Percentiles rank a stretch among this genome's conserved stretches.
Evolutionary conservation across 2,888 invertebrate genomes (phyloP).

Genomic region (Trissolcus brochymenae): DNA sequence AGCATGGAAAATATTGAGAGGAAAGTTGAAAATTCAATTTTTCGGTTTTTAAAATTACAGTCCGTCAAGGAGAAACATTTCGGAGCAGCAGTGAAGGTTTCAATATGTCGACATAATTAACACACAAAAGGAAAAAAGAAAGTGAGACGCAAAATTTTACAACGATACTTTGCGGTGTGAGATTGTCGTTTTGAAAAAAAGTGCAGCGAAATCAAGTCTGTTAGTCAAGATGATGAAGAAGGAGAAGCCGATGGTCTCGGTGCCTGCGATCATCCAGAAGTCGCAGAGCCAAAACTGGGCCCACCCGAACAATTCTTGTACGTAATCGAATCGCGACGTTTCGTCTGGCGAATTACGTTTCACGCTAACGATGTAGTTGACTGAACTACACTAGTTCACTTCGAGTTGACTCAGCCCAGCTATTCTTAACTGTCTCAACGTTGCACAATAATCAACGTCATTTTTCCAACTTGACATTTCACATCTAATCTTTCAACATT

Average conservation of each 20-base stretch:
- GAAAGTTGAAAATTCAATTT: too few relatives aligned
- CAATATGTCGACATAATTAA: too few relatives aligned
- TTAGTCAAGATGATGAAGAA: constrained; percentile 83
- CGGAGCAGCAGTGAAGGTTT: too few relatives aligned
- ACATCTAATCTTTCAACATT: constrained; percentile 14
- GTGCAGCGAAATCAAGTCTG: too few relatives aligned
- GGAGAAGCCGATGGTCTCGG: constrained; percentile 91
- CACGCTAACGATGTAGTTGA: constrained; percentile 23
- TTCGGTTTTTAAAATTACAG: too few relatives aligned
- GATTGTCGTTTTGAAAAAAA: too few relatives aligned
- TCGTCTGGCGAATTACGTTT: constrained; percentile 12
- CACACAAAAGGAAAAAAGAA: too few relatives aligned
- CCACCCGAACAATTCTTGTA: constrained; percentile 78
- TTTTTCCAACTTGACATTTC: constrained; percentile 2
- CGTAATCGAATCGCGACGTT: constrained; percentile 59
- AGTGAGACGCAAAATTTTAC: too few relatives aligned
- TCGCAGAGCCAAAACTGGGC: constrained; percentile 82
- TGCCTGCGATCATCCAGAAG: constrained; percentile 87
- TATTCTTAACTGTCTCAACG: constrained; percentile 24
- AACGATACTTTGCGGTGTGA: too few relatives aligned
- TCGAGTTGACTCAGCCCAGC: constrained; percentile 26
- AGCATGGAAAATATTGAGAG: too few relatives aligned
- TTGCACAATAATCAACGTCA: constrained; percentile 24
- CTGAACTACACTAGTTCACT: constrained; percentile 37
- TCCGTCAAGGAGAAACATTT: too few relatives aligned